phyloP scores from a whole-genome alignment of 2,113 vertebrate genomes.

The Tichodroma muraria region DNA sequence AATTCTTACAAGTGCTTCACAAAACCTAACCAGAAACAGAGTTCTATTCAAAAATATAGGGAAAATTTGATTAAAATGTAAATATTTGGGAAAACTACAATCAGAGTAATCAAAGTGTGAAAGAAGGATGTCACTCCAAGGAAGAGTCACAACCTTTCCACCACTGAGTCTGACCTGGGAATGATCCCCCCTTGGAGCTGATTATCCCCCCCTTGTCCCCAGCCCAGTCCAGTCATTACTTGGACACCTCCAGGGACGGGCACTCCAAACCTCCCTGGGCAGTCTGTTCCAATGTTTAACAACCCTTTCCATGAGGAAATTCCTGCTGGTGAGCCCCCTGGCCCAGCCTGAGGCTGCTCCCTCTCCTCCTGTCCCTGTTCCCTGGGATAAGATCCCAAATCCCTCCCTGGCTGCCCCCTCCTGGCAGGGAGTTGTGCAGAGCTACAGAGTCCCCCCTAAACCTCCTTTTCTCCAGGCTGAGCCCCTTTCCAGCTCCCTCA shows the following conservation, averaged over 20 bases:
- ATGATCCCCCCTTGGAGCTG: too few relatives aligned
- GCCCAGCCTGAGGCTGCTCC: not conserved
- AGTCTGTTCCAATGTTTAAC: not conserved
- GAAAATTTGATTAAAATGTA: not conserved
- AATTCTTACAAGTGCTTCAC: not conserved
- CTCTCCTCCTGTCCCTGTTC: not conserved
- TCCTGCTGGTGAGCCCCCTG: not conserved
- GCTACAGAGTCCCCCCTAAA: not conserved
- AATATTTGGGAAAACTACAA: not conserved
- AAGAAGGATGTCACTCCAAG: not conserved
- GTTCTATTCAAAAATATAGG: not conserved
- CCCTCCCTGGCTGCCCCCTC: not conserved
- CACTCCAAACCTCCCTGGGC: not conserved
- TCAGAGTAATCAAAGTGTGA: too few relatives aligned
- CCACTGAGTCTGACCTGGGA: accelerated
- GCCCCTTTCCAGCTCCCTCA: not conserved
- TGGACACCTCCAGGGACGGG: not conserved
- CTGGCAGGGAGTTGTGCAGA: not conserved
- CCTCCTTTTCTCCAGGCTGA: not conserved
- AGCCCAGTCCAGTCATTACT: not conserved
- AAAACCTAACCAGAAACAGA: not conserved
- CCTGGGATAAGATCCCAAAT: not conserved
- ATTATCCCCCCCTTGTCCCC: not conserved
- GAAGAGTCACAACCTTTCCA: not conserved
- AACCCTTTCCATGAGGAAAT: not conserved